These are phyloP conservation scores for Sphenodon punctatus DNA, from an alignment of 2,797 vertebrate species.

Conservation along the genomic window DNA sequence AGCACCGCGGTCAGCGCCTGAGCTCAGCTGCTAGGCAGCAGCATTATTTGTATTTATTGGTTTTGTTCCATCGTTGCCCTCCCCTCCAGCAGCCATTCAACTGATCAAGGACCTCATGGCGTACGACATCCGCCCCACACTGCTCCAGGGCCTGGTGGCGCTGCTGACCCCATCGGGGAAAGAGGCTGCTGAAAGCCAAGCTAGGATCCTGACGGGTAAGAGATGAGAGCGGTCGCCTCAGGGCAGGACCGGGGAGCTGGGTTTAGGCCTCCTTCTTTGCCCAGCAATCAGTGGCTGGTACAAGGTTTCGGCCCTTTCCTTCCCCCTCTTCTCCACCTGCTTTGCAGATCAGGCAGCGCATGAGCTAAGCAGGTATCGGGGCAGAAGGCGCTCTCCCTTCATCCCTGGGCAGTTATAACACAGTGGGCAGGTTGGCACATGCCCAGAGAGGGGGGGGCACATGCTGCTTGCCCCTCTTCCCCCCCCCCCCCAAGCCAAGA, in stretches of 20 bases:
- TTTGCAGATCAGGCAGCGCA: too few species aligned
- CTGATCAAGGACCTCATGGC: constrained; percentile 78
- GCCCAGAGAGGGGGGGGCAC: neutral
- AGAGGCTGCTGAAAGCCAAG: neutral
- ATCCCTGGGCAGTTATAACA: neutral
- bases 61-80: too few species aligned
- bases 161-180: constrained; percentile 72
- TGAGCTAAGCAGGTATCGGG: too few species aligned
- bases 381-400: neutral
- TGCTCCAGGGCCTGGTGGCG: constrained; percentile 79
- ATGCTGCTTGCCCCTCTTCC: neutral
- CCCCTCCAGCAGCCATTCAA: constrained; percentile 71
- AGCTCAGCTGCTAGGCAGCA: too few species aligned
- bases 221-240: rapidly evolving
- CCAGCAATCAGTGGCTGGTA: too few species aligned
- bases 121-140: constrained; percentile 64
- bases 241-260: rapidly evolving
- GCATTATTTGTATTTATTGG: too few species aligned
- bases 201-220: constrained; percentile 72
- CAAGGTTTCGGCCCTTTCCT: too few species aligned
- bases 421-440: neutral
- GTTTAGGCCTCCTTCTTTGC: too few species aligned
- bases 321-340: too few species aligned
- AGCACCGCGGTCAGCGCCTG: neutral
- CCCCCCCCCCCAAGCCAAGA: rapidly evolving